Conservation (phyloP, 2,888 invertebrate species). For the Drosophila testacea region DNA sequence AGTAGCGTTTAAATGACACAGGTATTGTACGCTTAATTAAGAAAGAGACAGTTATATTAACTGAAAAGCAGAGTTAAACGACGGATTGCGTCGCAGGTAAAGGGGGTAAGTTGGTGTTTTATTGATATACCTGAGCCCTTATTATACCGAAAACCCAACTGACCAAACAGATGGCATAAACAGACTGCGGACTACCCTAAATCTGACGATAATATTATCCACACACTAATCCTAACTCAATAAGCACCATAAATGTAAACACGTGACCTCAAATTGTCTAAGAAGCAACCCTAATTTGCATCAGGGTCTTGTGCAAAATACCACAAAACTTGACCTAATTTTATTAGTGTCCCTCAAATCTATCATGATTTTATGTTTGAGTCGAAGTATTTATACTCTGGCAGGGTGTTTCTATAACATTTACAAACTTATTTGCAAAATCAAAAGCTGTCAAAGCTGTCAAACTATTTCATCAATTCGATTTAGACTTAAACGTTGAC, state of each 20-base stretch:
- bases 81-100: neutral
- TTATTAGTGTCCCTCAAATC: neutral
- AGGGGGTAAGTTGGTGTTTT: neutral
- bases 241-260: slow-evolving; percentile 40
- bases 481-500: too few relatives aligned
- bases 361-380: too few relatives aligned
- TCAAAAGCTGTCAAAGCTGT: too few relatives aligned
- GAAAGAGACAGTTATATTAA: slow-evolving; percentile 4
- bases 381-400: too few relatives aligned
- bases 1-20: neutral
- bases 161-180: slow-evolving; percentile 37
- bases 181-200: slow-evolving; percentile 7
- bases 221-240: slow-evolving; percentile 29
- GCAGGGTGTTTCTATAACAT: too few relatives aligned
- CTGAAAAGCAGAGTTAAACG: neutral
- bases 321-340: neutral
- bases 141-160: neutral
- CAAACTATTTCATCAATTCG: too few relatives aligned
- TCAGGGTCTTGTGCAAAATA: neutral
- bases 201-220: neutral
- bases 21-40: neutral
- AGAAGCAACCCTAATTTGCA: neutral
- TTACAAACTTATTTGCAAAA: too few relatives aligned
- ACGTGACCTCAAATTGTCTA: slow-evolving; percentile 3
- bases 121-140: slow-evolving; percentile 11